These are phyloP conservation scores for Drosophila quinaria DNA, from an alignment of 2,888 invertebrate genomes.

Conservation along the genomic window DNA sequence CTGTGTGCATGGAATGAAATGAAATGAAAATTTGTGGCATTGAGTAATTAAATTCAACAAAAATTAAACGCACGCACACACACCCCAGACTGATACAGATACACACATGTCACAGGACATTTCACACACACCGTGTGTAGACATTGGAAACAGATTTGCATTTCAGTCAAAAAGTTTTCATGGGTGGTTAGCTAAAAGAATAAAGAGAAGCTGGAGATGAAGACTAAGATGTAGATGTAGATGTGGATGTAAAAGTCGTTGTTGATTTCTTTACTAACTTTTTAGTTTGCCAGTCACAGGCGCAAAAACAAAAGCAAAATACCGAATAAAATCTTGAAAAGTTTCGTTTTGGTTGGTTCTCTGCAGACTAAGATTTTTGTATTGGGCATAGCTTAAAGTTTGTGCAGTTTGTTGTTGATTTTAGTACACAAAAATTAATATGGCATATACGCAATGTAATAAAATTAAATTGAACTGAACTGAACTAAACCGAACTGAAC, in stretches of 20 bases:
- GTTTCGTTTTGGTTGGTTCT: constrained; percentile 5
- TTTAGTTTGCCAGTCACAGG: constrained; percentile 25
- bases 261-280: constrained; percentile 37
- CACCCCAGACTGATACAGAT: constrained; percentile 17
- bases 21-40: constrained; percentile 48
- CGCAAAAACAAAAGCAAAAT: constrained; percentile 17
- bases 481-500: constrained; percentile 2
- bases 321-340: constrained; percentile 42
- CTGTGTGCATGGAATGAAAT: constrained; percentile 24
- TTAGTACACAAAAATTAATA: constrained; percentile 71
- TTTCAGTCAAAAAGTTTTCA: constrained; percentile 43
- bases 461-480: constrained; percentile 61
- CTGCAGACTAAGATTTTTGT: constrained; percentile 1
- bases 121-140: constrained; percentile 29
- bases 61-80: constrained; percentile 39
- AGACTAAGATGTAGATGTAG: background rate
- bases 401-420: constrained; percentile 51
- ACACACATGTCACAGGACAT: constrained; percentile 6
- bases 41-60: constrained; percentile 66
- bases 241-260: constrained; percentile 10
- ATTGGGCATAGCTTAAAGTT: constrained; percentile 48
- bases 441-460: constrained; percentile 64
- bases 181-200: background rate
- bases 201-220: background rate
- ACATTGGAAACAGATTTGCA: constrained; percentile 57